A percentile compares a stretch with the other conserved stretches of the same genome.
phyloP scores from a whole-genome alignment of 2,888 invertebrate genomes.

The Cordilura impudica region DNA sequence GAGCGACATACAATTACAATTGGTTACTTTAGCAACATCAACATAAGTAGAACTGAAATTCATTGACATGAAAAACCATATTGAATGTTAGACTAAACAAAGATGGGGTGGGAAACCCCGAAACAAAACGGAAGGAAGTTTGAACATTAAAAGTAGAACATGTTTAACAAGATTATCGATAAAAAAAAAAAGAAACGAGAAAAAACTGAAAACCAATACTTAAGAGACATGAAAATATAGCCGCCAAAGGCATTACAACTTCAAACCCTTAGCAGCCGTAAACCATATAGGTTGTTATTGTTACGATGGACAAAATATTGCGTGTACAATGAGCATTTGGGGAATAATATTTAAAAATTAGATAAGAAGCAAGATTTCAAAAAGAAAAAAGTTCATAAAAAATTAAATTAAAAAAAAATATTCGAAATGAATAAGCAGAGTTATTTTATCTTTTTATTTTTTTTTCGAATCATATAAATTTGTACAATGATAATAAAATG shows the following conservation, averaged over 20 bases:
- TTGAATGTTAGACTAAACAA: conserved; percentile 19
- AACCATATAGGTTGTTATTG: conserved; percentile 17
- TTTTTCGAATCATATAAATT: conserved; percentile 12
- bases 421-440: conserved; percentile 1
- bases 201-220: conserved; percentile 41
- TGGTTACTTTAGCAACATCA: background rate
- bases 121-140: conserved; percentile 56
- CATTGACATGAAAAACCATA: conserved; percentile 58
- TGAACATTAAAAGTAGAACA: conserved; percentile 53
- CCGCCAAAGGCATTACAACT: conserved; percentile 46
- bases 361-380: conserved; percentile 13
- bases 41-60: conserved; percentile 51
- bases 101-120: conserved; percentile 35
- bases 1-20: background rate
- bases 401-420: conserved; percentile 11
- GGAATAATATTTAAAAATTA: conserved; percentile 51
- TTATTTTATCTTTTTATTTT: background rate
- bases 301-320: conserved; percentile 26
- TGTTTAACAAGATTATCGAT: conserved; percentile 62
- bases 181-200: conserved; percentile 21
- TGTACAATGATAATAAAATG: conserved; percentile 23
- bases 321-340: conserved; percentile 59
- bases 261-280: background rate
- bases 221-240: conserved; percentile 36
- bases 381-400: conserved; percentile 21